phyloP scores from a whole-genome alignment of 2,113 vertebrate genomes.

The Miniopterus natalensis region DNA sequence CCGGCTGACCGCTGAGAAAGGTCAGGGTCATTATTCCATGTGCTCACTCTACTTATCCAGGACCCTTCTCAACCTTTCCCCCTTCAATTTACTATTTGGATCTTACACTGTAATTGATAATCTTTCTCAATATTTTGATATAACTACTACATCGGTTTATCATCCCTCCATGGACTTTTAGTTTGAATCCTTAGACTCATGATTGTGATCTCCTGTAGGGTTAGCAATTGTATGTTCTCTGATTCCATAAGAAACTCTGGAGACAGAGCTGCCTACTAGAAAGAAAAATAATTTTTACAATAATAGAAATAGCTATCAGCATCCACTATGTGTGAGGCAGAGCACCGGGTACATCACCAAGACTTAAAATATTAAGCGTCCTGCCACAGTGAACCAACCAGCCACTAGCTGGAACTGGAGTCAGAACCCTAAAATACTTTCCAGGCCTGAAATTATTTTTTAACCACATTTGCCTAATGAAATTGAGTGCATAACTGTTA shows the following conservation, averaged over 20 bases:
- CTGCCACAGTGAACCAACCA: neutral
- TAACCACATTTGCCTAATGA: neutral
- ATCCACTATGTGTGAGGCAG: neutral
- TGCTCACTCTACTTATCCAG: fast-evolving
- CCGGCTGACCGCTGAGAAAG: neutral
- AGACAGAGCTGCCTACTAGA: neutral
- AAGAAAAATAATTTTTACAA: neutral
- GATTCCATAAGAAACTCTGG: neutral
- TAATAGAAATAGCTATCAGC: neutral
- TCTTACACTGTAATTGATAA: neutral
- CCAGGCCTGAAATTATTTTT: neutral
- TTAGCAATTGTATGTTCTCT: neutral
- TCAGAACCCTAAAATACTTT: neutral
- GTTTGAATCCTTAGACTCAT: neutral
- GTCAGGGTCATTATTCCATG: fast-evolving
- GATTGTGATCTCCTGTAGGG: neutral
- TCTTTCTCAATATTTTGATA: neutral
- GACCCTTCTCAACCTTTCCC: neutral
- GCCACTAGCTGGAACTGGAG: neutral
- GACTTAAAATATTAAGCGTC: neutral
- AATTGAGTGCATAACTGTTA: neutral
- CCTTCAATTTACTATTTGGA: neutral
- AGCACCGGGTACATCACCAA: neutral
- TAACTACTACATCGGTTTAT: neutral
- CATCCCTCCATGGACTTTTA: neutral